A percentile compares a stretch with the other conserved stretches of the same genome.
These are phyloP conservation scores for Champsocephalus gunnari DNA, from an alignment of 2,797 vertebrate genomes.

Conservation along the genomic window DNA sequence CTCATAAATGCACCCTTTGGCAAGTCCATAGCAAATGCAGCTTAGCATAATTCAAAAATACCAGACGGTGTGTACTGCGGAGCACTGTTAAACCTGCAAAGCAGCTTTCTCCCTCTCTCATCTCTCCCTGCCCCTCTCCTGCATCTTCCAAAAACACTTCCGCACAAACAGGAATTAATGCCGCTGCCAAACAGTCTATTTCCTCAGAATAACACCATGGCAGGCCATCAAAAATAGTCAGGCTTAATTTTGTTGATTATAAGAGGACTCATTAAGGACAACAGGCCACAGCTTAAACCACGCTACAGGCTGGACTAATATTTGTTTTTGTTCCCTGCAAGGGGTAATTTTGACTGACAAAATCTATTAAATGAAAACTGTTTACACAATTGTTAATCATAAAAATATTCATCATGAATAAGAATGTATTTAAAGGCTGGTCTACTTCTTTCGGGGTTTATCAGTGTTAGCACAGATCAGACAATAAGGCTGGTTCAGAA, in stretches of 20 bases:
- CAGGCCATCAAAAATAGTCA: constrained; percentile 24
- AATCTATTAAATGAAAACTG: constrained; percentile 2
- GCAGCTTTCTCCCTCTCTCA: constrained; percentile 76
- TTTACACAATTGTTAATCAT: neutral
- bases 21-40: constrained; percentile 69
- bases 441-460: neutral
- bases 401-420: neutral
- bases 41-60: constrained; percentile 82
- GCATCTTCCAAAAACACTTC: constrained; percentile 66
- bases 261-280: constrained; percentile 39
- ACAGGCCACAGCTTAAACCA: constrained; percentile 15
- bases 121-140: constrained; percentile 57
- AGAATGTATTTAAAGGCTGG: neutral
- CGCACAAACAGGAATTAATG: constrained; percentile 63
- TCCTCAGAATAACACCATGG: constrained; percentile 49
- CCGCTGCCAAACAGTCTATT: constrained; percentile 39
- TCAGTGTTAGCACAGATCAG: no score
- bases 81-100: constrained; percentile 75
- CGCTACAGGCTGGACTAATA: neutral
- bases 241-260: constrained; percentile 51
- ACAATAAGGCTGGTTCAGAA: neutral
- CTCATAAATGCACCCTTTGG: constrained; percentile 74
- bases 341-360: neutral
- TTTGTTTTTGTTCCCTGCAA: constrained; percentile 11
- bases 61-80: constrained; percentile 72